A percentile compares a stretch with the other conserved stretches of the same genome.
These are phyloP conservation scores for Acrossocheilus fasciatus DNA, from an alignment of 2,797 vertebrate genomes.

Conservation along the genomic window DNA sequence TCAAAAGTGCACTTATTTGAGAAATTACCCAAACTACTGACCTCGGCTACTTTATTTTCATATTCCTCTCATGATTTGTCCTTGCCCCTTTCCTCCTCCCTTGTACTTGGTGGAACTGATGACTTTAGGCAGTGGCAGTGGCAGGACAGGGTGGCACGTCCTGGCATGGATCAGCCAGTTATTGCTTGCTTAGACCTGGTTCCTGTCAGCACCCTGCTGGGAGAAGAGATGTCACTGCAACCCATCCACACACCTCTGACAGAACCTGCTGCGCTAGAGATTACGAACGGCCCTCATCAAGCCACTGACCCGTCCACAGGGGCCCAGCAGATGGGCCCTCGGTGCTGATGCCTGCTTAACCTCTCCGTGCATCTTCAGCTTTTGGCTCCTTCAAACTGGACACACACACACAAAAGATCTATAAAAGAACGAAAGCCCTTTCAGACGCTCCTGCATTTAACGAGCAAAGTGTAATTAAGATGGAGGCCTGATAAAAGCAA, in stretches of 20 bases:
- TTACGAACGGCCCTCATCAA: conserved; percentile 62
- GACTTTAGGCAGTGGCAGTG: conserved; percentile 49
- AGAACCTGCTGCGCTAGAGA: conserved; percentile 63
- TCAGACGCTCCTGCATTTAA: conserved; percentile 46
- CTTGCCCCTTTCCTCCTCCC: conserved; percentile 29
- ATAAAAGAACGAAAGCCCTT: background rate
- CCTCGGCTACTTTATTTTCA: background rate
- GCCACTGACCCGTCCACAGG: conserved; percentile 50
- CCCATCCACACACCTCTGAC: conserved; percentile 55
- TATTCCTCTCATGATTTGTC: conserved; percentile 34
- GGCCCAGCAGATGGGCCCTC: conserved; percentile 40
- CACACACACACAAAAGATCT: background rate
- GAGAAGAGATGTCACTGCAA: conserved; percentile 46
- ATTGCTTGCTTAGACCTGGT: conserved; percentile 50
- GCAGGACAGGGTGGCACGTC: conserved; percentile 56
- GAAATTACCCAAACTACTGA: conserved; percentile 10
- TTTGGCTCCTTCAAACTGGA: conserved; percentile 29
- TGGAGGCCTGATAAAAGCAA: conserved; percentile 56
- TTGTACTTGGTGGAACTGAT: conserved; percentile 48
- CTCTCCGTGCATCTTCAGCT: conserved; percentile 54
- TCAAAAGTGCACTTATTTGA: background rate
- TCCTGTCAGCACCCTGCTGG: conserved; percentile 63
- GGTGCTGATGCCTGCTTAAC: conserved; percentile 58
- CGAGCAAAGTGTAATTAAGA: conserved; percentile 58
- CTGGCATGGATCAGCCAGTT: conserved; percentile 56